Percentiles rank a stretch among this genome's conserved stretches.
phyloP scores from a whole-genome alignment of 2,888 invertebrate species.

The Ptychoptera contaminata region DNA sequence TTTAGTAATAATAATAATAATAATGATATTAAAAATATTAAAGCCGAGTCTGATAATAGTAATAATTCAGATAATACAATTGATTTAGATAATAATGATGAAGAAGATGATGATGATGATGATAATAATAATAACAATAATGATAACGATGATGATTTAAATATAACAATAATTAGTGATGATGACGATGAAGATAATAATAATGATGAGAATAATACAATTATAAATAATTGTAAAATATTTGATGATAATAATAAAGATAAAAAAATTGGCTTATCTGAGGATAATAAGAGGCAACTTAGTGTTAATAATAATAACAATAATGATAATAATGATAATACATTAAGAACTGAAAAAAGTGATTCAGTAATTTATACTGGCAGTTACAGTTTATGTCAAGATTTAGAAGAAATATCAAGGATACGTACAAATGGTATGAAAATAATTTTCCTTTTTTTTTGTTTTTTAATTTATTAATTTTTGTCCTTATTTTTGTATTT shows the following conservation, averaged over 20 bases:
- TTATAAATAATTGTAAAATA: background rate
- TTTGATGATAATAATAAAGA: background rate
- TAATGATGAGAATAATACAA: background rate
- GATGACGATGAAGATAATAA: conserved; percentile 1
- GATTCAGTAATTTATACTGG: conserved; percentile 12
- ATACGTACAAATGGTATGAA: conserved; percentile 10
- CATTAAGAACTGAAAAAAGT: conserved; percentile 10
- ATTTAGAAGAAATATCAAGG: conserved; percentile 12
- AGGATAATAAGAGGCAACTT: background rate
- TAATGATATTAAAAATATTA: background rate
- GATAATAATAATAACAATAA: background rate
- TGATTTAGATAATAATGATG: background rate
- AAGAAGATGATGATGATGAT: background rate
- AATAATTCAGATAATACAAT: background rate
- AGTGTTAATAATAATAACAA: background rate
- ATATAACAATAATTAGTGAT: background rate
- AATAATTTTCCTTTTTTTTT: background rate
- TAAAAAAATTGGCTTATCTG: background rate
- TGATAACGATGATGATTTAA: background rate
- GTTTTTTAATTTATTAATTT: background rate
- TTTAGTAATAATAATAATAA: background rate
- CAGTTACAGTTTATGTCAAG: conserved; percentile 9
- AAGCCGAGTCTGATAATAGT: background rate
- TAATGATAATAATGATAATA: conserved; percentile 4
- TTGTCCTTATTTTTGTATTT: too few relatives aligned